These are phyloP conservation scores for Lepidurus packardi DNA, from an alignment of 1,140 invertebrate species.

Conservation along the genomic window DNA sequence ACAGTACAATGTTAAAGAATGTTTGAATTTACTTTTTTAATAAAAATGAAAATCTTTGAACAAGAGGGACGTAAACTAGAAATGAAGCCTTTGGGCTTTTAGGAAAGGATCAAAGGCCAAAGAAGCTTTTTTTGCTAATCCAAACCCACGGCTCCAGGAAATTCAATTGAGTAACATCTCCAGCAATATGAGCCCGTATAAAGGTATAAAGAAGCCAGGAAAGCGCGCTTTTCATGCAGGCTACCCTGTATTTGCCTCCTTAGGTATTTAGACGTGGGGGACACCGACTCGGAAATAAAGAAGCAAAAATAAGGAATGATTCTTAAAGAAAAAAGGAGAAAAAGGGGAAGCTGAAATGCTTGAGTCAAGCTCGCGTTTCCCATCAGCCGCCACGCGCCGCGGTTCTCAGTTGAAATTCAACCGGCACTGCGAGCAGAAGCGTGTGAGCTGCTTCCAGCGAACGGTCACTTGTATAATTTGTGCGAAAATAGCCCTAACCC, in stretches of 20 bases:
- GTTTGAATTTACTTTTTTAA: neutral
- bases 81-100: neutral
- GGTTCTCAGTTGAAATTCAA: neutral
- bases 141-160: neutral
- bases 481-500: neutral
- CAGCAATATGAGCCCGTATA: neutral
- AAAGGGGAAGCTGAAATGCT: no score
- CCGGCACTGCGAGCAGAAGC: neutral
- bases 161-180: constrained; percentile 5
- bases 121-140: neutral
- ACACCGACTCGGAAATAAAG: neutral
- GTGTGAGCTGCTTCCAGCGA: neutral
- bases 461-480: neutral
- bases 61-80: neutral
- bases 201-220: neutral
- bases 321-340: neutral
- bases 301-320: neutral
- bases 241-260: neutral
- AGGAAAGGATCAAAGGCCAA: neutral
- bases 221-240: neutral
- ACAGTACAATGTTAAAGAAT: no score
- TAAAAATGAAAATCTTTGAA: neutral
- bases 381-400: neutral
- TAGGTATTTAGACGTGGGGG: neutral
- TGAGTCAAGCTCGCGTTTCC: neutral